Base-by-base conservation (phyloP, 1,140 invertebrate genomes). In the Atta colombica region DNA sequence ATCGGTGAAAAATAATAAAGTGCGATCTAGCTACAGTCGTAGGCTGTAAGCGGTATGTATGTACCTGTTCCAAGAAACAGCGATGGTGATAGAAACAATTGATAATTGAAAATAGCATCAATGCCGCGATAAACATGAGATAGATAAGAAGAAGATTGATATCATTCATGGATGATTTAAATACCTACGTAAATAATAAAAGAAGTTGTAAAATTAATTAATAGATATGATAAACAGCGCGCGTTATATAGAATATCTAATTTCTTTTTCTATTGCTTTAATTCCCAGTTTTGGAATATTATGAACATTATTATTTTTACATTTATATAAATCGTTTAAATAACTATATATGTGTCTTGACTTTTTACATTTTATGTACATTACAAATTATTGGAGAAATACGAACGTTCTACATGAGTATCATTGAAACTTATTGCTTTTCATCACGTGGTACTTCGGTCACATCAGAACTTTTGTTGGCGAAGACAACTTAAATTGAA, bases 1-100 rank as follows among this genome's bases (percentile, higher is more conserved):
- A 92, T 90, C 65, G 87, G 87, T 75, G 85, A 93, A 75, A 93
- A 92, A 94, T 93, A 93, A 93, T 92, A 90, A 89, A 87, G 82
- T 66, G 78, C 66, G 90, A 81, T 68, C 78, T 31, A 85, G 78
- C 86, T 82, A 68, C 74, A 61, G 65, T 28, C 25, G 28, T 61
- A 49, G 25, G n/a, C 39, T 39, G 28, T 74, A 85, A 78, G 75
- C 45, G 71, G 25, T 66, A 85, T 65, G 63, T 80, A 69, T 60
- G 60, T 80, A 68, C 61, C 84, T 58, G 39, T 35, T 31, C 61
- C 68, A 45, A 25, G 39, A 80, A 60, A 66, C 25, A 14, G 45
- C 3, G 45, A 16, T 28, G 39, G 80, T 31, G 77, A 87, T 39
- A 68, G 7, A 65, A 31, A 82, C 18, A 51, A 51, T 51, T 51